These are phyloP conservation scores for Nothobranchius kuhntae DNA, from an alignment of 2,113 vertebrate species.

Conservation along the genomic window DNA sequence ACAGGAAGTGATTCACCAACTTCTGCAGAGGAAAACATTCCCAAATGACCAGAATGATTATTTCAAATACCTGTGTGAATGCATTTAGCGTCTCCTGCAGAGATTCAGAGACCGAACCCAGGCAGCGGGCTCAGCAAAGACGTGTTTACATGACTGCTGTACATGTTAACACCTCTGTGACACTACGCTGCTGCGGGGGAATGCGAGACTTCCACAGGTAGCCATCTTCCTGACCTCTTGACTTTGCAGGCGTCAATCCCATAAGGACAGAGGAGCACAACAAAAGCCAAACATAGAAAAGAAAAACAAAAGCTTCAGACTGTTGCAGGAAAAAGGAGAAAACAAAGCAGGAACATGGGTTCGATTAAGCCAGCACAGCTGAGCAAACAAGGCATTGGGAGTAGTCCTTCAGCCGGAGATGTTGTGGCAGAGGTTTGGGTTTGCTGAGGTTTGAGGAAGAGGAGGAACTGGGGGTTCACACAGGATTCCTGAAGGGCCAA, in stretches of 20 bases:
- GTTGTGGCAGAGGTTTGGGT: slow-evolving; percentile 67
- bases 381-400: slow-evolving; percentile 76
- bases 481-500: slow-evolving; percentile 66
- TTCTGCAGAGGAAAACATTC: too few relatives aligned
- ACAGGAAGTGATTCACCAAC: too few relatives aligned
- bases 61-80: slow-evolving; percentile 1
- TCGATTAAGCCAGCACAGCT: slow-evolving; percentile 75
- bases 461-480: slow-evolving; percentile 60
- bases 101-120: slow-evolving; percentile 40
- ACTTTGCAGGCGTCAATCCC: slow-evolving; percentile 44
- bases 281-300: slow-evolving; percentile 60
- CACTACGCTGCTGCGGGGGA: slow-evolving; percentile 46
- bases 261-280: slow-evolving; percentile 33
- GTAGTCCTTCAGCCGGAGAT: slow-evolving; percentile 66
- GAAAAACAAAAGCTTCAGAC: slow-evolving; percentile 68
- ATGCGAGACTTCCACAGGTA: slow-evolving; percentile 66
- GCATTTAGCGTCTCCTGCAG: slow-evolving; percentile 15
- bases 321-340: slow-evolving; percentile 47
- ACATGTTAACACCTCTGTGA: slow-evolving; percentile 60
- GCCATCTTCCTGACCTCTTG: slow-evolving; percentile 48
- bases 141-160: slow-evolving; percentile 55
- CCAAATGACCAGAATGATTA: too few relatives aligned
- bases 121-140: slow-evolving; percentile 22
- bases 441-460: slow-evolving; percentile 44
- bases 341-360: slow-evolving; percentile 67